Conservation (phyloP, 2,113 vertebrate species). For the Xiphias gladius region DNA sequence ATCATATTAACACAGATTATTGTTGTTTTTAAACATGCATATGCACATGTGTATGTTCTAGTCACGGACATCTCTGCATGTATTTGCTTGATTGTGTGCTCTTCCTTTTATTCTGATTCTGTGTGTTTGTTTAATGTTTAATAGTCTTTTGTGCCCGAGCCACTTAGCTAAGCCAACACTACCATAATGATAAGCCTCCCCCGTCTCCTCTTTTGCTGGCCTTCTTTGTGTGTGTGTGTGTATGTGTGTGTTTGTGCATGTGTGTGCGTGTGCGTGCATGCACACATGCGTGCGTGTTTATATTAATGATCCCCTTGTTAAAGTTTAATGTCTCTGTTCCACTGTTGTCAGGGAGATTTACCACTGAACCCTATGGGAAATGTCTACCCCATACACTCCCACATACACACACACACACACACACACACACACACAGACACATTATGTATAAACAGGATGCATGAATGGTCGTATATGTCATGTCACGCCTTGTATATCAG, state of each 20-base stretch:
- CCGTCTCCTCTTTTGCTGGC: conserved; percentile 26
- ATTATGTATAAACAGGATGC: background rate
- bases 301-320: conserved; percentile 78
- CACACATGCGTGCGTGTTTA: conserved; percentile 12
- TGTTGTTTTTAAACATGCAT: background rate
- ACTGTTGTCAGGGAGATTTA: conserved; percentile 78
- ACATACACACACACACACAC: conserved; percentile 1
- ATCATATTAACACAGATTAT: background rate
- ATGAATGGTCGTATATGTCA: background rate
- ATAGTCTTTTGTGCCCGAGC: conserved; percentile 41
- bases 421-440: conserved; percentile 9
- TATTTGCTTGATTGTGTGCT: conserved; percentile 13
- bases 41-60: background rate
- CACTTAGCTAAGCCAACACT: conserved; percentile 72
- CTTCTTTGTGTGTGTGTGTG: no score
- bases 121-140: conserved; percentile 47
- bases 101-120: conserved; percentile 15
- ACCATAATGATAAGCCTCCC: conserved; percentile 61
- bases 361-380: conserved; percentile 57
- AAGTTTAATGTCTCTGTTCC: conserved; percentile 80
- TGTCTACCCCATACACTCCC: conserved; percentile 22
- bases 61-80: conserved; percentile 2
- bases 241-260: background rate
- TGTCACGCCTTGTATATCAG: conserved; percentile 13
- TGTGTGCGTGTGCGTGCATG: conserved; percentile 2